Percentiles rank a stretch among this genome's conserved stretches.
Evolutionary conservation across 1,140 invertebrate genomes (phyloP).

Genomic region (Caenorhabditis latens): DNA sequence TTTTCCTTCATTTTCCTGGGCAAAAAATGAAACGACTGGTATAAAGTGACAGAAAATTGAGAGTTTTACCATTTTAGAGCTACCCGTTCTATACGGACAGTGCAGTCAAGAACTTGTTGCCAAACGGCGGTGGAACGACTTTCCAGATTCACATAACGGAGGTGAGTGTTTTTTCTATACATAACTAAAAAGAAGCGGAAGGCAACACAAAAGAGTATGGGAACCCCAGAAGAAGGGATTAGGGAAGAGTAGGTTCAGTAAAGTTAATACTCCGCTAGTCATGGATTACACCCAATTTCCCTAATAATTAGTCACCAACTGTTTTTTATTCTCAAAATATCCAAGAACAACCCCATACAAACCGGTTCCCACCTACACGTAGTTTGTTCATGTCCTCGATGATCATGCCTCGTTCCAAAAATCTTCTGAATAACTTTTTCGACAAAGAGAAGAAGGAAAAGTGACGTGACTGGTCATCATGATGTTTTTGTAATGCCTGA

Average conservation of each 20-base stretch:
- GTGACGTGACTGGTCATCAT: background rate
- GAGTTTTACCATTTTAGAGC: constrained; percentile 3
- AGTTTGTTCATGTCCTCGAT: background rate
- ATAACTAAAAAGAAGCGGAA: background rate
- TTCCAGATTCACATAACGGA: constrained; percentile 10
- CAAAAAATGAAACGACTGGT: background rate
- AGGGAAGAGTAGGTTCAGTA: background rate
- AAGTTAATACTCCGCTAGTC: too few species aligned
- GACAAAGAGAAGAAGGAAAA: background rate
- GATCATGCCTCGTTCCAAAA: background rate
- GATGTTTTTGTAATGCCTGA: background rate
- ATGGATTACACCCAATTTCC: too few species aligned
- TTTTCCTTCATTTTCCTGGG: background rate
- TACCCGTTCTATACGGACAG: constrained; percentile 6
- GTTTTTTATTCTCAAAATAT: too few species aligned
- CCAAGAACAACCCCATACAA: too few species aligned
- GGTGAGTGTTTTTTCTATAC: constrained; percentile 10
- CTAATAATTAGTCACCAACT: too few species aligned
- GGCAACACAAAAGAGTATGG: background rate
- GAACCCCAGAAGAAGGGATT: background rate
- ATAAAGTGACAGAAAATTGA: background rate
- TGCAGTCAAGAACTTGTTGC: background rate
- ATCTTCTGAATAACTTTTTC: background rate
- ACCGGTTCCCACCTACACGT: background rate
- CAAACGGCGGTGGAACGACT: constrained; percentile 24